Base-by-base conservation (phyloP, 35 echinoderm and acorn worm species). In the Lytechinus pictus region DNA sequence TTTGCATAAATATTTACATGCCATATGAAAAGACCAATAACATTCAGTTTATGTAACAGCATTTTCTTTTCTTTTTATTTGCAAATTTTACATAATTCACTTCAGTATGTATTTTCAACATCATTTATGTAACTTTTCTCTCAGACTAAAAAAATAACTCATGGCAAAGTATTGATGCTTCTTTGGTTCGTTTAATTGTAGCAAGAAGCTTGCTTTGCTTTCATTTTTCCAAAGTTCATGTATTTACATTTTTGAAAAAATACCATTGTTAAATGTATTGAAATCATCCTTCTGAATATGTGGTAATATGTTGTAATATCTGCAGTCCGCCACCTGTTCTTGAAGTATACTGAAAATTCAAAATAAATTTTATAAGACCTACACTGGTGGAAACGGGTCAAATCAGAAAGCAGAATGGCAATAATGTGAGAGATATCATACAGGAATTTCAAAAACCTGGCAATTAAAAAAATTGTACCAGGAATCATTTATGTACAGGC, bases 21-120 rank as follows among this genome's bases (percentile, higher is more conserved):
- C 66, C 66, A 79, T 79, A 79, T 24, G 19, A 79, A 79, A 79
- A 24, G 19, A 79, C 66, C 16, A 79, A 24, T 79, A 79, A 79
- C 66, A 79, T 79, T 58, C 56, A 58, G 13, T 58, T 6, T 79
- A 79, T 79, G 66, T 79, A 79, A 79, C 66, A 24, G 66, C 66
- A 79, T 79, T 11, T 79, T 79, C 19, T 79, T 79, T 79, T 79
- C 66, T 79, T 79, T 79, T 79, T n/a, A 79, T 79, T 79, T 79
- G 66, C 66, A 79, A 79, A 24, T 79, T 79, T 24, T 79, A 79
- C 66, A 71, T 71, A 4, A 71, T 71, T 16, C 66, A 79, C 66
- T 24, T 79, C n/a, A 24, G 66, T 79, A 79, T 79, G 66, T 79
- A 79, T 79, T 7, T 7, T 79, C 66, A 79, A 79, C 66, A 24